A percentile compares a stretch with the other conserved stretches of the same genome.
Evolutionary conservation across 1,140 invertebrate species (phyloP).

Genomic region (Drosophila prosaltans): DNA sequence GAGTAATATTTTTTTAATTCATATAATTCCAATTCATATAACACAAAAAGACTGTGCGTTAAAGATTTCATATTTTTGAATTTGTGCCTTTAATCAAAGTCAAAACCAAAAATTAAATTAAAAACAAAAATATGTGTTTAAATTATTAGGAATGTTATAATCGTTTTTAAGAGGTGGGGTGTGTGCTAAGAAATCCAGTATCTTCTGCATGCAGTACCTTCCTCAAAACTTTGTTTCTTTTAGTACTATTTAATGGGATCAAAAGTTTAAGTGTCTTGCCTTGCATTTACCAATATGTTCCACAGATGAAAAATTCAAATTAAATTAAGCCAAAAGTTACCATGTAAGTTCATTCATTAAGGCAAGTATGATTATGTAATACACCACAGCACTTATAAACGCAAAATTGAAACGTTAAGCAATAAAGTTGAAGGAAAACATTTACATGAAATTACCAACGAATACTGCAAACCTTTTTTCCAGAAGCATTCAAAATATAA

Average conservation of each 20-base stretch:
- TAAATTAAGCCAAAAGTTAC: slow-evolving; percentile 24
- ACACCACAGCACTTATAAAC: slow-evolving; percentile 25
- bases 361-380: neutral
- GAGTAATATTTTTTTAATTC: slow-evolving; percentile 37
- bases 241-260: slow-evolving; percentile 61
- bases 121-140: slow-evolving; percentile 19
- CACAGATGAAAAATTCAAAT: slow-evolving; percentile 33
- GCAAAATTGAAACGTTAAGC: slow-evolving; percentile 41
- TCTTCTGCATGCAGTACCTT: neutral
- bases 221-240: slow-evolving; percentile 27
- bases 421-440: slow-evolving; percentile 52
- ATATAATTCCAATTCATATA: slow-evolving; percentile 45
- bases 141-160: slow-evolving; percentile 2
- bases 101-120: slow-evolving; percentile 14
- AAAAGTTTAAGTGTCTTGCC: slow-evolving; percentile 50
- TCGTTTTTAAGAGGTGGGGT: neutral
- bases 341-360: neutral
- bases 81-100: slow-evolving; percentile 61
- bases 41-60: slow-evolving; percentile 59
- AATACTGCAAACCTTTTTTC: slow-evolving; percentile 67
- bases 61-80: slow-evolving; percentile 42
- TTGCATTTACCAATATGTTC: slow-evolving; percentile 54
- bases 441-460: slow-evolving; percentile 52
- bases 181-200: neutral
- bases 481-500: slow-evolving; percentile 33